These are phyloP conservation scores for Dicyrtoma fusca DNA, from an alignment of 2,888 invertebrate species.

Conservation along the genomic window DNA sequence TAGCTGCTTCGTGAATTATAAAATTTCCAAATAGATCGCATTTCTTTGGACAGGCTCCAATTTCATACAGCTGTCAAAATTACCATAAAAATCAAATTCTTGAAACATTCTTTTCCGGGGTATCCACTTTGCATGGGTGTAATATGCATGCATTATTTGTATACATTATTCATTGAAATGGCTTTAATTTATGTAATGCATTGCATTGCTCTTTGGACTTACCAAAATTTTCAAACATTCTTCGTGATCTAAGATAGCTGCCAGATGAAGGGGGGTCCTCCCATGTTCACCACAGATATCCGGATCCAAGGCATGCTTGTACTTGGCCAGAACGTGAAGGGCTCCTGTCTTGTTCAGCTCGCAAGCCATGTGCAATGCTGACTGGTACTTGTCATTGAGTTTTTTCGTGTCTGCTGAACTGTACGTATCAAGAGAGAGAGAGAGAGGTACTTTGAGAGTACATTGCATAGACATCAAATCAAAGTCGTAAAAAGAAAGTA, in stretches of 20 bases:
- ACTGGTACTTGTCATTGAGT: slow-evolving; percentile 76
- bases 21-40: slow-evolving; percentile 88
- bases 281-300: slow-evolving; percentile 70
- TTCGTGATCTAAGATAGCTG: slow-evolving; percentile 81
- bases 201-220: no score
- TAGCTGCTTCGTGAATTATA: slow-evolving; percentile 88
- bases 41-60: slow-evolving; percentile 75
- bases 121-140: background rate
- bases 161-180: background rate
- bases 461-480: no score
- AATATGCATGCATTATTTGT: background rate
- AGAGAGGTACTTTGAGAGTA: no score
- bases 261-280: slow-evolving; percentile 76
- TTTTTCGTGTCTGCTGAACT: slow-evolving; percentile 72
- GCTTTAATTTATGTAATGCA: no score
- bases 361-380: slow-evolving; percentile 78
- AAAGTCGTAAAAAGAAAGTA: background rate
- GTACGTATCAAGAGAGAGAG: no score
- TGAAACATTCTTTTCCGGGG: background rate
- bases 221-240: slow-evolving; percentile 81
- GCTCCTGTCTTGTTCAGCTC: slow-evolving; percentile 75
- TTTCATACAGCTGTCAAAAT: slow-evolving; percentile 72
- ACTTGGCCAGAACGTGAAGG: slow-evolving; percentile 70
- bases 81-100: background rate
- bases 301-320: slow-evolving; percentile 72